These are phyloP conservation scores for Dendroctonus ponderosae DNA, from an alignment of 1,140 invertebrate genomes.

Conservation along the genomic window DNA sequence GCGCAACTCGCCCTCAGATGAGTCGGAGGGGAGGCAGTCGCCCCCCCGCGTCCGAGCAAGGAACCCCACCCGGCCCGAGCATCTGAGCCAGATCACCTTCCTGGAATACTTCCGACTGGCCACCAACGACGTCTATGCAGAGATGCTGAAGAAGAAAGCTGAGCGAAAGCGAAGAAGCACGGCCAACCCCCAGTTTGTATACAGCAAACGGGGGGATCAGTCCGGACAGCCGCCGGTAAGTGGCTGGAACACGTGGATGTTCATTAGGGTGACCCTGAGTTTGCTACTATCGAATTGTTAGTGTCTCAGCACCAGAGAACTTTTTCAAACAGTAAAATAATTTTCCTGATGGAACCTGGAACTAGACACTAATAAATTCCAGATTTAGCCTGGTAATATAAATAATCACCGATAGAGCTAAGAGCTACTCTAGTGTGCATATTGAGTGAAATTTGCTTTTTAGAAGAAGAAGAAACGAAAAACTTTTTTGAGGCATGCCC, in stretches of 20 bases:
- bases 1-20: conserved; percentile 41
- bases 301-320: no score
- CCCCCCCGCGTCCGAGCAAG: conserved; percentile 40
- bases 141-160: conserved; percentile 55
- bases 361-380: no score
- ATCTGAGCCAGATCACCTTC: conserved; percentile 47
- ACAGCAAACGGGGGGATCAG: conserved; percentile 50
- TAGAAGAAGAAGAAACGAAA: conserved; percentile 56
- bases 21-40: conserved; percentile 37
- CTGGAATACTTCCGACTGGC: conserved; percentile 52
- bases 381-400: no score
- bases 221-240: conserved; percentile 27
- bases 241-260: background rate
- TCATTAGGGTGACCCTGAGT: background rate
- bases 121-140: conserved; percentile 50
- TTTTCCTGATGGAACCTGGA: no score
- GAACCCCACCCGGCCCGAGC: conserved; percentile 42
- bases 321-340: no score
- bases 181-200: conserved; percentile 58
- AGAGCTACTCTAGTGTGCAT: no score
- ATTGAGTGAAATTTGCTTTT: conserved; percentile 24
- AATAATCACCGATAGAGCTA: no score
- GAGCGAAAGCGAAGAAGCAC: conserved; percentile 58
- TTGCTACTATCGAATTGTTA: background rate
- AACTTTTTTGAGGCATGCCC: conserved; percentile 51